Evolutionary conservation across 2,888 invertebrate genomes (phyloP).

Genomic region (Eupeodes luniger): DNA sequence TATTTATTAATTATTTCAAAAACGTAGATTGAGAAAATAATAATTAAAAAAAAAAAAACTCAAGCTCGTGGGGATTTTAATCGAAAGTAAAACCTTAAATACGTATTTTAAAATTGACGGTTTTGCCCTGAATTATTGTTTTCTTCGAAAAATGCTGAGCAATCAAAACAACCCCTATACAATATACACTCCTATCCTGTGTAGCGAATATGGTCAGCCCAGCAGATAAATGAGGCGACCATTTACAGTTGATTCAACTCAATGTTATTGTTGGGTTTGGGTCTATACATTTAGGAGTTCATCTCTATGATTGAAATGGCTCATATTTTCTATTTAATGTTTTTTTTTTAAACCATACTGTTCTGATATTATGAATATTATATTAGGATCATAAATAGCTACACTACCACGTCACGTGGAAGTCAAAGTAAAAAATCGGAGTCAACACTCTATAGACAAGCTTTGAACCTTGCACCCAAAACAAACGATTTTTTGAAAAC

Average conservation of each 20-base stretch:
- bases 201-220: conserved; percentile 18
- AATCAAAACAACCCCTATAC: not conserved
- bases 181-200: not conserved
- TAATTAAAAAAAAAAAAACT: not conserved
- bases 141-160: not conserved
- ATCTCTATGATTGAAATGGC: not conserved
- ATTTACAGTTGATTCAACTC: conserved; percentile 66
- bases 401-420: not conserved
- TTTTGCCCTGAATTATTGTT: not conserved
- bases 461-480: conserved; percentile 6
- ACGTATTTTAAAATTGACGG: not conserved
- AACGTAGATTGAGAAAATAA: not conserved
- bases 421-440: not conserved
- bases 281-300: not conserved
- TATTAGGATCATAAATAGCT: not conserved
- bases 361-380: not conserved
- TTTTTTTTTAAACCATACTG: not conserved
- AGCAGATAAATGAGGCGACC: conserved; percentile 50
- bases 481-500: not conserved
- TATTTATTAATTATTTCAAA: not conserved
- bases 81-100: conserved; percentile 18
- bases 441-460: not conserved
- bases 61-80: conserved; percentile 5
- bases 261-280: conserved; percentile 43
- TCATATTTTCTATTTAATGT: not conserved